Conservation (phyloP, 2,113 vertebrate genomes). For the Lophura nycthemera region DNA sequence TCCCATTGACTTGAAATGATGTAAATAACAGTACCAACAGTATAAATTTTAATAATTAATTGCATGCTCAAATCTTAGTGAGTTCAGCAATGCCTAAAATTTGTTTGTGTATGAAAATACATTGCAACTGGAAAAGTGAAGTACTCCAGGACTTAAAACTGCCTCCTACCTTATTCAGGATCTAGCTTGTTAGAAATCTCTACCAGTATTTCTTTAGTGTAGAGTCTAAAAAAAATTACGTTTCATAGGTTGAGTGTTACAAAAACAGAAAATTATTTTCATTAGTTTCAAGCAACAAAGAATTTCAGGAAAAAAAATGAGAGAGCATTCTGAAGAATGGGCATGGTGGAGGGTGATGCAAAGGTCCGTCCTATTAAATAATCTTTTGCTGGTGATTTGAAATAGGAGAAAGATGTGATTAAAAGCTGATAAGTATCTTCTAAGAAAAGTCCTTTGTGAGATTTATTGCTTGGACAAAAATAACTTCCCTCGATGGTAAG, state of each 20-base stretch:
- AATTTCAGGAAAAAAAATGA: neutral
- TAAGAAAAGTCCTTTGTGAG: neutral
- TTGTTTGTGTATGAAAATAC: neutral
- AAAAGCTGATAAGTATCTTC: neutral
- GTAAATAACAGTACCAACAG: neutral
- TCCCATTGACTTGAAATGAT: neutral
- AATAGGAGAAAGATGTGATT: neutral
- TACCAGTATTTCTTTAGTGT: neutral
- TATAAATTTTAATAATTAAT: neutral
- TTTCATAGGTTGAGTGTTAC: neutral
- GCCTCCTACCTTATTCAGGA: neutral
- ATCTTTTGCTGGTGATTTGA: neutral
- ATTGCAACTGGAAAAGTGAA: neutral
- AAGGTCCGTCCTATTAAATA: neutral
- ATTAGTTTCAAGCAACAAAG: neutral
- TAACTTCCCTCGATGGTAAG: neutral
- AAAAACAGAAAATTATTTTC: neutral
- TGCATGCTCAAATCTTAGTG: neutral
- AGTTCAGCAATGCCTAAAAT: neutral
- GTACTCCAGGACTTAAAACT: neutral
- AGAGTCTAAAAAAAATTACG: neutral
- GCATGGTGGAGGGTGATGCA: neutral
- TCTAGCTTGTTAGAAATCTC: neutral
- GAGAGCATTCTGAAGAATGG: neutral
- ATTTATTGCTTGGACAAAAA: neutral